Base-by-base conservation (phyloP, 2,888 invertebrate genomes). In the Adelphocoris suturalis region DNA sequence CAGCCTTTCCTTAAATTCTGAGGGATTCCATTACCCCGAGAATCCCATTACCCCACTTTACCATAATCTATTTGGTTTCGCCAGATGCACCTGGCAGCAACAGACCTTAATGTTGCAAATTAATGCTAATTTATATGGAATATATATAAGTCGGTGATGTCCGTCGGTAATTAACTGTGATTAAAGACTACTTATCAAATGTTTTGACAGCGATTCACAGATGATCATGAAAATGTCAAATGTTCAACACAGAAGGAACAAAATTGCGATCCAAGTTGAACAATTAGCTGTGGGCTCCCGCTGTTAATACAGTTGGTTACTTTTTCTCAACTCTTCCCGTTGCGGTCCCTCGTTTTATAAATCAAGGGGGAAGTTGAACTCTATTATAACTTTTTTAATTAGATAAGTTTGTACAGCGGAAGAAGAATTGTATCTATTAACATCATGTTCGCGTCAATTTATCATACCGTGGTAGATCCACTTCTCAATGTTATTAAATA, bases 311-410 rank as follows among this genome's bases (percentile, higher is more conserved):
- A 68, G 68, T 68, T 68, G 68, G 23, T 68, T 68, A 23, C 68
- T 68, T 68, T 68, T 68, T 23, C 68, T 27, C 68, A 68, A 23
- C 68, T 13, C 23, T 19, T 68, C 13, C 68, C 9, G 68, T 68
- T 5, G 27, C 12, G 68, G 23, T 27, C 27, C 12, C 16, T 11
- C 68, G 68, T 68, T 68, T 68, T 68, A 68, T 68, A 68, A 68
- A 68, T 68, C 68, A 68, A 68, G 68, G 27, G 19, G 23, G 68
- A 27, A 68, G 68, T 68, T 68, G 23, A 23, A 68, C 68, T 68
- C 68, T 68, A 68, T 68, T 68, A 68, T 68, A 68, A 68, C 68
- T 68, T 68, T 68, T 68, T 68, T 68, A 68, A 68, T 68, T 68
- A 68, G 68, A 68, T 68, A 68, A 68, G 19, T 68, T 68, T 68